A percentile compares a stretch with the other conserved stretches of the same genome.
Evolutionary conservation across 2,113 vertebrate genomes (phyloP).

Genomic region (Scolopax mira): DNA sequence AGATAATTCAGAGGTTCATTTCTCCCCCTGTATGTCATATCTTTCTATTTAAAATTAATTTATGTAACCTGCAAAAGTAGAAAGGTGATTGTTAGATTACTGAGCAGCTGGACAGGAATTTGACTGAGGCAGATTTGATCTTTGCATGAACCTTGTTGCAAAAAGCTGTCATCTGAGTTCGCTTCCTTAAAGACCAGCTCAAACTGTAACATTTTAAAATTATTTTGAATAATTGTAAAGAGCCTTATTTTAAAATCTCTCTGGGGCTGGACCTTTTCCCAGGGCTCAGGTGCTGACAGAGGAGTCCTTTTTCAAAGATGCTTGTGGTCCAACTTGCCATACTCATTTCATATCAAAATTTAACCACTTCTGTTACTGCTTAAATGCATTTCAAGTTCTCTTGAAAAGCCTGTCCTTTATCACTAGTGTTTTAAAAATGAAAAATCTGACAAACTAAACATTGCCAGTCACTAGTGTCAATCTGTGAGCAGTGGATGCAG

Average conservation of each 20-base stretch:
- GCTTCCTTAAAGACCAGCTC: background rate
- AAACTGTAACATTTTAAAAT: background rate
- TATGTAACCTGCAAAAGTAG: background rate
- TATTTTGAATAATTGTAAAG: background rate
- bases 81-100: background rate
- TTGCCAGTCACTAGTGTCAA: rapidly evolving
- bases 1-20: background rate
- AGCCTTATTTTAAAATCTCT: background rate
- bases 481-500: background rate
- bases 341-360: background rate
- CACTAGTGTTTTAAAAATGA: background rate
- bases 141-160: background rate
- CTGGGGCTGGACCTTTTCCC: background rate
- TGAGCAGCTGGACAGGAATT: background rate
- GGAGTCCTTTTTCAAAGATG: background rate
- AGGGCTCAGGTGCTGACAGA: background rate
- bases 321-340: background rate
- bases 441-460: background rate
- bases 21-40: background rate
- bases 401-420: background rate
- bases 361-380: background rate
- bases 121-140: background rate
- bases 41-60: background rate
- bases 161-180: background rate
- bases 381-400: background rate